A percentile compares a stretch with the other conserved stretches of the same genome.
Conservation (phyloP, 2,797 vertebrate species). For the Phalloptychus januarius region DNA sequence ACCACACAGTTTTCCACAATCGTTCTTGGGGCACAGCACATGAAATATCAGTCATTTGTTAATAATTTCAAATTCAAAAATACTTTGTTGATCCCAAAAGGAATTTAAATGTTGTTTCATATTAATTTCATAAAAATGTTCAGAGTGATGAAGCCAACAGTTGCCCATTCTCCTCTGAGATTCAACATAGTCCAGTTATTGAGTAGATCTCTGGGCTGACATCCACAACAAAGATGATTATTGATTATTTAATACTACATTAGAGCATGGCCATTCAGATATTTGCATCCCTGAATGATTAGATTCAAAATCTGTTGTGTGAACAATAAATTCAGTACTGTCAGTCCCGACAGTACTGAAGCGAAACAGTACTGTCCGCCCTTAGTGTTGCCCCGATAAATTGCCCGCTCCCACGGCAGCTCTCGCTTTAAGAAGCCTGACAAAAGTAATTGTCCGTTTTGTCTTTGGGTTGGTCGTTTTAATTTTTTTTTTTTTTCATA, state of each 20-base stretch:
- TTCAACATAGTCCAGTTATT: neutral
- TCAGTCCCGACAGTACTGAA: slow-evolving; percentile 95
- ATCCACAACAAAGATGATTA: neutral
- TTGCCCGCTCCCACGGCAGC: slow-evolving; percentile 95
- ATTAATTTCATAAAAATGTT: neutral
- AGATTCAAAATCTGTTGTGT: neutral
- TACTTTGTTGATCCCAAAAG: too few species aligned
- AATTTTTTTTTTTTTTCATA: neutral
- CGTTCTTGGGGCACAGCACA: neutral
- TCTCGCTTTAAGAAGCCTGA: slow-evolving; percentile 94
- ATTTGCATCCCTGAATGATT: neutral
- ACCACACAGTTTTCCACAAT: neutral
- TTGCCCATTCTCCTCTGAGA: neutral
- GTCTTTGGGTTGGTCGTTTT: slow-evolving; percentile 81
- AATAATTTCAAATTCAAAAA: neutral
- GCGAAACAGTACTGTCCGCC: slow-evolving; percentile 74
- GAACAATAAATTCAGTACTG: neutral
- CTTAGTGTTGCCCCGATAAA: slow-evolving; percentile 88
- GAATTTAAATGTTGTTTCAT: too few species aligned
- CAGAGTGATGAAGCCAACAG: neutral
- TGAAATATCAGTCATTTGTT: neutral
- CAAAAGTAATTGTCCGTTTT: slow-evolving; percentile 99
- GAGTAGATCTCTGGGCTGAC: neutral
- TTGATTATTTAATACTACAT: too few species aligned
- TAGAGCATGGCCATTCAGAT: neutral